Percentiles rank a stretch among this genome's conserved stretches.
Evolutionary conservation across 2,113 vertebrate genomes (phyloP).

Genomic region (Mionectes macconnelli): DNA sequence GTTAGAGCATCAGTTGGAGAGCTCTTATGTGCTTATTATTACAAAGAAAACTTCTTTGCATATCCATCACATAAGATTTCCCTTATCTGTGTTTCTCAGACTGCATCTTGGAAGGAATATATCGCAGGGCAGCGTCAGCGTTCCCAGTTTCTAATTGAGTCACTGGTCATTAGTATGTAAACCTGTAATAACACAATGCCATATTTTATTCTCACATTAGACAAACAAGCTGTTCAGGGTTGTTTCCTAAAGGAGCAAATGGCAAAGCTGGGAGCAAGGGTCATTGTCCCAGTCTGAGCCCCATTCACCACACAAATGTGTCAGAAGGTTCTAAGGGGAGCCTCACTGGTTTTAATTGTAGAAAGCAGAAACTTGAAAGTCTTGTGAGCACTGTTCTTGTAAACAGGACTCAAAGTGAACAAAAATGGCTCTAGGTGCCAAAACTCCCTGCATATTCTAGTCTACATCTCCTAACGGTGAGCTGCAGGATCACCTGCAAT

Average conservation of each 20-base stretch:
- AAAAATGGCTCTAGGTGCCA: background rate
- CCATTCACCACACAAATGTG: background rate
- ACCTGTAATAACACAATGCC: background rate
- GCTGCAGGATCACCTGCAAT: background rate
- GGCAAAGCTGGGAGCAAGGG: background rate
- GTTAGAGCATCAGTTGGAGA: background rate
- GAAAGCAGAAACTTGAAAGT: background rate
- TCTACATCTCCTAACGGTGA: background rate
- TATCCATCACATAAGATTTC: background rate
- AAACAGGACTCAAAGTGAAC: background rate
- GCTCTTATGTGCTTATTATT: background rate
- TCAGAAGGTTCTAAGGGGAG: background rate
- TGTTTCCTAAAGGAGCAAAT: background rate
- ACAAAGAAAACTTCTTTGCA: background rate
- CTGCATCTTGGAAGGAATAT: background rate
- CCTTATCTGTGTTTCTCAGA: constrained; percentile 32
- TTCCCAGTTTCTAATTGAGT: background rate
- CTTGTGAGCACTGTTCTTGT: background rate
- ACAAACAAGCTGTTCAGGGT: background rate
- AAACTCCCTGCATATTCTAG: background rate
- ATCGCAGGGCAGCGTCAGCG: background rate
- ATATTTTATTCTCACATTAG: background rate
- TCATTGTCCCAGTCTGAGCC: background rate
- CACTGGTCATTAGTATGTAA: background rate
- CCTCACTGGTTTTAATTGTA: background rate